Evolutionary conservation across 2,797 vertebrate genomes (phyloP).

Genomic region (Myotis planiceps): DNA sequence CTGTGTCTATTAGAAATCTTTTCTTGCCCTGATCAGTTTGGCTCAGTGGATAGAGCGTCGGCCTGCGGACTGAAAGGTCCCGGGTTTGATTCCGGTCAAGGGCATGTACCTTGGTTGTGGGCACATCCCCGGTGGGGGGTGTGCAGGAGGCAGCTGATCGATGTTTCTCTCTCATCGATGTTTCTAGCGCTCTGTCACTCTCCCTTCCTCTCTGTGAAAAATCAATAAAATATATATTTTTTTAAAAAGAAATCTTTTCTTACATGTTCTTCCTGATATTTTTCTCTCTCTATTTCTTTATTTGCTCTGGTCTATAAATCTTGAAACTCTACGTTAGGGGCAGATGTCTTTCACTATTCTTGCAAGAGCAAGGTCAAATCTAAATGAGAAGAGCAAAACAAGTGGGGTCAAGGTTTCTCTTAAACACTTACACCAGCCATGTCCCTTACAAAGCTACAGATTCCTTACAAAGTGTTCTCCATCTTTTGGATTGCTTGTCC

Average conservation of each 20-base stretch:
- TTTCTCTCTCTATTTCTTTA: background rate
- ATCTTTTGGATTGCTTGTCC: background rate
- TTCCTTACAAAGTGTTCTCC: background rate
- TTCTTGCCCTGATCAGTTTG: no score
- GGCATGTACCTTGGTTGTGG: no score
- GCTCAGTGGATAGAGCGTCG: no score
- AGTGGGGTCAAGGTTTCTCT: background rate
- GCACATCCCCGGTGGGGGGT: no score
- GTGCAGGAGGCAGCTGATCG: no score
- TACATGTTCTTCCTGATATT: background rate
- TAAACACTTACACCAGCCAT: background rate
- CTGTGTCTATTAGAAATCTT: background rate
- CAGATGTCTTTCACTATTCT: background rate
- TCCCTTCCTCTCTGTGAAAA: no score
- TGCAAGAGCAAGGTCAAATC: background rate
- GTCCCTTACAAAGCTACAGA: background rate
- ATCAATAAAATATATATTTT: no score
- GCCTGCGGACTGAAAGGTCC: no score
- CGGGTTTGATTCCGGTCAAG: no score
- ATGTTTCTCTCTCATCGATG: no score
- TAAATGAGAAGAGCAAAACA: background rate
- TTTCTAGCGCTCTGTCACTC: no score
- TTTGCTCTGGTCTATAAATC: background rate
- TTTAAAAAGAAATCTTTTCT: no score
- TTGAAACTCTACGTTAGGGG: background rate